Percentiles rank a stretch among this genome's conserved stretches.
Evolutionary conservation across 2,113 vertebrate species (phyloP).

Genomic region (Lampris incognitus): DNA sequence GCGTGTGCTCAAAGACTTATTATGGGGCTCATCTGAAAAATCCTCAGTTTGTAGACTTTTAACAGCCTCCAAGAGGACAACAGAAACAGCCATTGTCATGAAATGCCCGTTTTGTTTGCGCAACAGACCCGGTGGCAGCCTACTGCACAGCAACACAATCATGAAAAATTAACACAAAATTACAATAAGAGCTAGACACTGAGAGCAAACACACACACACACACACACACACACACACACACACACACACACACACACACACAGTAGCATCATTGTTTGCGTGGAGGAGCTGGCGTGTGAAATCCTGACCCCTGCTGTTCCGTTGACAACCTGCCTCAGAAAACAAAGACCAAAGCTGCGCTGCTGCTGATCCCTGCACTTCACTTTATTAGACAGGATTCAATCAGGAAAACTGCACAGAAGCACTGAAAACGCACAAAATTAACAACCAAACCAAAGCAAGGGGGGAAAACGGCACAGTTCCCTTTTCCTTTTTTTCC

Average conservation of each 20-base stretch:
- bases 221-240: neutral
- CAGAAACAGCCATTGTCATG: constrained; percentile 6
- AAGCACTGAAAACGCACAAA: neutral
- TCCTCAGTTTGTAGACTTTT: too few species aligned
- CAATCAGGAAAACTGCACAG: neutral
- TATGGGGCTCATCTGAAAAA: too few species aligned
- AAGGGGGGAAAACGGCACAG: too few species aligned
- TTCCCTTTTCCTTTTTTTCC: too few species aligned
- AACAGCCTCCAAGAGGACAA: neutral
- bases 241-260: neutral
- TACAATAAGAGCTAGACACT: constrained; percentile 19
- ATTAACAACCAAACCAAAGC: too few species aligned
- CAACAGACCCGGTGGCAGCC: constrained; percentile 16
- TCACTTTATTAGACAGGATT: neutral
- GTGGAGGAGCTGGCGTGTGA: constrained; percentile 48
- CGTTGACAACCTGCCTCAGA: neutral
- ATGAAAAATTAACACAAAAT: constrained; percentile 19
- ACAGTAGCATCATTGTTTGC: constrained; percentile 11
- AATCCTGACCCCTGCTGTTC: constrained; percentile 83
- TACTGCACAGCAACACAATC: constrained; percentile 10
- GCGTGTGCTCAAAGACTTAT: neutral
- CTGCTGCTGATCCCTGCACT: neutral
- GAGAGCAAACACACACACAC: constrained; percentile 24
- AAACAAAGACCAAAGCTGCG: neutral
- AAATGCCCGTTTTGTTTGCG: constrained; percentile 32